Base-by-base conservation (phyloP, 2,797 vertebrate genomes). In the Lutjanus campechanus region DNA sequence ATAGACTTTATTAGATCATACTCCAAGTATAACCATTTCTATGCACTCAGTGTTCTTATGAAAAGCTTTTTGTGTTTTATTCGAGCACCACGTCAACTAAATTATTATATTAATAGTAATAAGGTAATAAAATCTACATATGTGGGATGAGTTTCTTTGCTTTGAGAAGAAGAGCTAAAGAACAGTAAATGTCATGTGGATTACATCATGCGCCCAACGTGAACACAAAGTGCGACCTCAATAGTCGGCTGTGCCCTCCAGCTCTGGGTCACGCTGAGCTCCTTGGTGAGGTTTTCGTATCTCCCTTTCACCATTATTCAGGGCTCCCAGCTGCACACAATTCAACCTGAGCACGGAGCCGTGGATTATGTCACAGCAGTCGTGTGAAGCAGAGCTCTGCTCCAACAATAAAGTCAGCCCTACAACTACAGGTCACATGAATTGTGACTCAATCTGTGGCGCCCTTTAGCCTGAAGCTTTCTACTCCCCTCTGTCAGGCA, bases 221-320 rank as follows among this genome's bases (percentile, higher is more conserved):
- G 53, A 71, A 63, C 70, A 76, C 59, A 71, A 61, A 81, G 73
- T 22, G 7, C 76, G 85, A 75, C 78, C 79, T 77, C 68, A 5
- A 0, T 44, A 22, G 65, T 76, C 51, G 16, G 53, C 70, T 11
- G 55, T 10, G 36, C 61, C 88, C 81, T 79, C 41, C 50, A 29
- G 85, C 85, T 77, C 46, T 50, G 74, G 88, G 87, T 84, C 88
- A 83, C 69, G 0, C 73, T 1, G 50, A 73, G 16, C 76, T 85
- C 74, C 72, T 65, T 7, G 17, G 12, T 19, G 69, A 82, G 17
- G 55, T 44, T 70, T 76, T 20, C 5, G 1, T 44, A 15, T 78
- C 55, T 68, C n/a, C 29, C 10, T 59, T 50, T 46, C 68, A 29
- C 74, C 64, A 53, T 49, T 59, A 20, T 68, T 73, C 81, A 64